Conservation (phyloP, 2,797 vertebrate genomes). For the Odontamblyopus rebecca region DNA sequence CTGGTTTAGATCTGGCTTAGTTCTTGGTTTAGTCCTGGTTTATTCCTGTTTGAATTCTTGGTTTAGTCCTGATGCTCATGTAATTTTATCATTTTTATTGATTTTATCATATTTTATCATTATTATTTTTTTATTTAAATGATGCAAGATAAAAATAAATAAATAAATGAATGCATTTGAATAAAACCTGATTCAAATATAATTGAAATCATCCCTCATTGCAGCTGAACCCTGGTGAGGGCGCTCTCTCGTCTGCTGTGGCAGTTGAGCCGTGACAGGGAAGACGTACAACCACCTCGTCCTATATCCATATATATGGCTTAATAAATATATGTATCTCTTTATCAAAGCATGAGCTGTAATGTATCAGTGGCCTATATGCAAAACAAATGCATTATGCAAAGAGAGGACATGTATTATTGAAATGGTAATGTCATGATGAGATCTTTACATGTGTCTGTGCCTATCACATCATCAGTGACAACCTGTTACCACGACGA, state of each 20-base stretch:
- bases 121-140: too few species aligned
- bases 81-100: too few species aligned
- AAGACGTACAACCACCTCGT: constrained; percentile 10
- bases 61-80: too few species aligned
- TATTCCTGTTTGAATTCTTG: too few species aligned
- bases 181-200: too few species aligned
- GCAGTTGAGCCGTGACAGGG: constrained; percentile 1
- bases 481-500: not conserved
- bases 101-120: too few species aligned
- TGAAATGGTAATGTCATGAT: not conserved
- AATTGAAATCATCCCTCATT: too few species aligned
- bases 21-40: too few species aligned
- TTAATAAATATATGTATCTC: not conserved
- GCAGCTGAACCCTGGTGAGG: not conserved
- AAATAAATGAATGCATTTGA: too few species aligned
- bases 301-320: not conserved
- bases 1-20: too few species aligned
- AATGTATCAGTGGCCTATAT: constrained; percentile 17
- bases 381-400: constrained; percentile 31
- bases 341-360: not conserved
- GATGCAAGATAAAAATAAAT: too few species aligned
- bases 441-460: not conserved
- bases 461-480: not conserved
- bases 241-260: not conserved
- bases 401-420: constrained; percentile 4